Conservation (phyloP, 2,113 vertebrate genomes). For the Chamaea fasciata region DNA sequence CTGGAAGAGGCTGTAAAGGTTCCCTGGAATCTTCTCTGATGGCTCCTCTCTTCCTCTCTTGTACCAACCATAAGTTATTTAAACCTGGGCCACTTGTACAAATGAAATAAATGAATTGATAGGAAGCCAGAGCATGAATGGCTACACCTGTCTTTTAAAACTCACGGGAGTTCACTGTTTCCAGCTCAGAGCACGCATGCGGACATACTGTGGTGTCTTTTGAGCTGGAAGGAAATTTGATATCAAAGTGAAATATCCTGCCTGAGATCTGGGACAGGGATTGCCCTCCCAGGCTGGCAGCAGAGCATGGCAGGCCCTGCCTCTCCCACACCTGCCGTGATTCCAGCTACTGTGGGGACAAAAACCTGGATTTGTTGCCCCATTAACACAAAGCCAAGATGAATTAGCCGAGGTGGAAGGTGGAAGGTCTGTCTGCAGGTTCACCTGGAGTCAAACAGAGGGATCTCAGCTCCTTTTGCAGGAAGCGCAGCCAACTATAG, state of each 20-base stretch:
- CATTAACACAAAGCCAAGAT: background rate
- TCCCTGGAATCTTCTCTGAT: background rate
- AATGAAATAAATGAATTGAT: background rate
- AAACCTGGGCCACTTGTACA: fast-evolving
- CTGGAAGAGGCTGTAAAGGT: background rate
- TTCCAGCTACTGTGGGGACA: background rate
- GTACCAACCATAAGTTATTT: background rate
- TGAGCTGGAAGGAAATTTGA: background rate
- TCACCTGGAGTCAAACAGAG: fast-evolving
- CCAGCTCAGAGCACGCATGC: background rate
- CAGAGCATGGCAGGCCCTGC: background rate
- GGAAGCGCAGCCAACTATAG: background rate
- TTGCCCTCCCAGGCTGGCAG: background rate
- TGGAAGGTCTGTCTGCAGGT: background rate
- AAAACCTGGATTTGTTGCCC: background rate
- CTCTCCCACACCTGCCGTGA: fast-evolving
- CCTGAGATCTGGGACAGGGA: background rate
- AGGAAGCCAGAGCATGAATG: background rate
- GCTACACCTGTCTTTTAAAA: background rate
- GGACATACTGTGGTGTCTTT: background rate
- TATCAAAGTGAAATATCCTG: background rate
- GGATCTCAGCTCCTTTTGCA: background rate
- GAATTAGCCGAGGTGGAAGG: background rate
- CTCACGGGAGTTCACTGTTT: background rate
- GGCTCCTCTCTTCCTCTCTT: background rate